Base-by-base conservation (phyloP, 2,888 invertebrate genomes). In the Scaptodrosophila latifasciaeformis region DNA sequence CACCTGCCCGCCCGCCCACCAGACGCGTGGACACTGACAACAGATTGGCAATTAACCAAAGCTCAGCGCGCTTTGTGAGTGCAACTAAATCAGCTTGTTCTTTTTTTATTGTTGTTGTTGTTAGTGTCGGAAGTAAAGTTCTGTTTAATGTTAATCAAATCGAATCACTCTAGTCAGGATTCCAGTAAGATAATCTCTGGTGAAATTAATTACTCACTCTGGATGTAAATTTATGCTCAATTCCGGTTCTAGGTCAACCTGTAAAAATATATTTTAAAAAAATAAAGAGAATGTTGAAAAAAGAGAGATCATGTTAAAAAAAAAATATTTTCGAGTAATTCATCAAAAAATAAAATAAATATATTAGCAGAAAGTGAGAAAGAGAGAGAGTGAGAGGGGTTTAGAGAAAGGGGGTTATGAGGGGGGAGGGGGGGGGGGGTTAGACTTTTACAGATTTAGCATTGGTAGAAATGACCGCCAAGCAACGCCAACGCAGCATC, bases 231-330 rank as follows among this genome's bases (percentile, higher is more conserved):
- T 91, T 63, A 93, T 91, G 86, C 92, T 91, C 56, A 93, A 90
- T 86, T 93, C 91, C 71, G 91, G 91, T 86, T 93, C 92, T 86
- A 92, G 92, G 85, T 92, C 93, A 76, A 91, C 93, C 94, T 94
- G 88, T 67, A 89, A 89, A 84, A 69, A 74, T 81, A 82, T 76
- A 72, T 85, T 84, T 85, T 82, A 85, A 55, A 62, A 50, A 62
- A 12, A 55, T 3, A 48, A 21, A 31, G 10, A 30, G 27, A 51
- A 39, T 59, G n/a, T n/a, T n/a, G 44, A 43, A 29, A 43, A 15
- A 45, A 30, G 27, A 19, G 0, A 45, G 6, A 35, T 15, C 13
- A 30, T 30, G 27, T 27, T 27, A 27, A 27, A 27, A 27, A 30
- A 30, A 27, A 27, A 27, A 9, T 10, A 31, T 37, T 37, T 5